Base-by-base conservation (phyloP, 2,797 vertebrate species). In the Oryzias sinensis region DNA sequence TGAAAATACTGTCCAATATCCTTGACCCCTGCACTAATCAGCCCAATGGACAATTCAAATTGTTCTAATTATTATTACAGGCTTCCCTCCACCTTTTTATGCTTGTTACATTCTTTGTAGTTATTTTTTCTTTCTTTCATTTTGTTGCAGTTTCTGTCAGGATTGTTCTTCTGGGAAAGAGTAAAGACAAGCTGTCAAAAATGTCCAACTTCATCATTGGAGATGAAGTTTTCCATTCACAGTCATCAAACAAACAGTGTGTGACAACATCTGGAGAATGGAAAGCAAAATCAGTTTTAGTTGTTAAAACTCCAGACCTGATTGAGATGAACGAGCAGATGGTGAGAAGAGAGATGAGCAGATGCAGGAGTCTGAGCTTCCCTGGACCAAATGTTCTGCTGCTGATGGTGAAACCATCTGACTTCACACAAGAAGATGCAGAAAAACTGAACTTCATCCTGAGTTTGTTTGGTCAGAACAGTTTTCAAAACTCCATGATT, bases 321-420 rank as follows among this genome's bases (percentile, higher is more conserved):
- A 62, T 46, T 50, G 64, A 16, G 48, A 27, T 61, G 46, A 2
- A 44, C 15, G 45, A 1, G 17, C 44, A 62, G 0, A 1, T 3
- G 0, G 0, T 59, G 0, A 61, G 4, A 46, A 0, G 6, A 22
- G 27, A 70, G 49, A 4, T 80, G 43, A 60, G 6, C 14, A 52
- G 0, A 4, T 69, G 61, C 25, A 7, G 41, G 5, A 6, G 0
- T 1, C 6, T 48, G 0, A 68, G 54, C 46, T 0, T 0, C 4
- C 72, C 59, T 15, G 72, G 77, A 53, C 77, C 77, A 53, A 73
- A 76, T 46, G 67, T 74, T 13, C 43, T 76, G 2, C 60, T 79
- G 57, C 60, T 79, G 45, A 46, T 73, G n/a, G 66, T 76, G 18
- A 69, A 62, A 1, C 66, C 59, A 16, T 70, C 69, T n/a, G 25